A percentile compares a stretch with the other conserved stretches of the same genome.
Conservation (phyloP, 2,113 vertebrate genomes). For the Terrapene triunguis region DNA sequence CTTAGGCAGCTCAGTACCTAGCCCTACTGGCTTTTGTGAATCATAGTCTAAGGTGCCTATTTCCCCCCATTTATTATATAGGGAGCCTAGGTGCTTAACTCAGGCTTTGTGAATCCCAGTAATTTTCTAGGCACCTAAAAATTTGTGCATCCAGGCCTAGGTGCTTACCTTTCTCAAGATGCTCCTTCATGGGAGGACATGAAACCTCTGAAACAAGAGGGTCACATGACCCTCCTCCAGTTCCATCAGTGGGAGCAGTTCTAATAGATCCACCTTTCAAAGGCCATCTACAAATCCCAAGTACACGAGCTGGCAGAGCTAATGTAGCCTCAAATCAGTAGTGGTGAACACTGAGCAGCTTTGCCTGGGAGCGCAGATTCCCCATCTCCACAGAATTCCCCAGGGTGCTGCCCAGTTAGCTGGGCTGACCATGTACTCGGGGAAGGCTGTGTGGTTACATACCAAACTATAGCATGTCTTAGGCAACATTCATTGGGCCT, state of each 20-base stretch:
- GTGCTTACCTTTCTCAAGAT: not conserved
- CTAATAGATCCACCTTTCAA: not conserved
- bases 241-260: not conserved
- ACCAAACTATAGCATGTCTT: accelerated
- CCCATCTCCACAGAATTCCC: not conserved
- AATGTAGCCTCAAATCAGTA: not conserved
- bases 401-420: not conserved
- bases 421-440: not conserved
- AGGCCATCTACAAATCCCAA: not conserved
- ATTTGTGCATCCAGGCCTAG: too few species aligned
- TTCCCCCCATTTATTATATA: too few species aligned
- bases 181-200: not conserved
- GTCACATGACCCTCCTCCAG: not conserved
- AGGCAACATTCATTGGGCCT: not conserved
- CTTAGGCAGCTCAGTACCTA: too few species aligned
- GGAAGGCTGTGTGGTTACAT: not conserved
- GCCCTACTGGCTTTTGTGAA: too few species aligned
- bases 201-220: not conserved
- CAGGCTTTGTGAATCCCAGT: too few species aligned
- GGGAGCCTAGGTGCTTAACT: too few species aligned
- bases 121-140: too few species aligned
- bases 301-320: not conserved
- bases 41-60: too few species aligned
- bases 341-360: not conserved
- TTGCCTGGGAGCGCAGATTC: not conserved